A percentile compares a stretch with the other conserved stretches of the same genome.
phyloP scores from a whole-genome alignment of 2,888 invertebrate species.

The Aleiodes alternator region DNA sequence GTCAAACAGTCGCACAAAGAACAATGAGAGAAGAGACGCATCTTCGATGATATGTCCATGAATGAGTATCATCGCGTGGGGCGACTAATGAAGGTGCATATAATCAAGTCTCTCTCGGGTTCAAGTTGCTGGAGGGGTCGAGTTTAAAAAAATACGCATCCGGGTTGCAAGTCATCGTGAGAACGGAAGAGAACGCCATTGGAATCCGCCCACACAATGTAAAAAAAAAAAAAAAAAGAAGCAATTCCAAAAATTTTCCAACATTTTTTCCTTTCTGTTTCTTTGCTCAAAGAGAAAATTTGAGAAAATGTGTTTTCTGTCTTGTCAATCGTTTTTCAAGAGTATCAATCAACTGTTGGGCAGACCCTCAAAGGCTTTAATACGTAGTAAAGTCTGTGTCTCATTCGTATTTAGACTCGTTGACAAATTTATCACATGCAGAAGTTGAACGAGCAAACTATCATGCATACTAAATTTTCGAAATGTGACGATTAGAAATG shows the following conservation, averaged over 20 bases:
- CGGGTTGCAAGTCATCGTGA: constrained; percentile 43
- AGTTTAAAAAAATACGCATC: constrained; percentile 37
- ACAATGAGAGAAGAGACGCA: constrained; percentile 23
- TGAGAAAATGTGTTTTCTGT: constrained; percentile 9
- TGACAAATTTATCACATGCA: constrained; percentile 40
- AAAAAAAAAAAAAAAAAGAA: neutral
- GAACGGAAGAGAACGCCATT: constrained; percentile 21
- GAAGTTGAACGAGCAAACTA: constrained; percentile 17
- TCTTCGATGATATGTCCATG: constrained; percentile 34
- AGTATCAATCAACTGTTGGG: constrained; percentile 36
- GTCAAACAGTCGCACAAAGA: constrained; percentile 3
- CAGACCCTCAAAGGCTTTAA: constrained; percentile 31
- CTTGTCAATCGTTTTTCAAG: constrained; percentile 42
- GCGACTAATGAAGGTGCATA: constrained; percentile 40
- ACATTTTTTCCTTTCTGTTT: constrained; percentile 10
- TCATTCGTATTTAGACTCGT: constrained; percentile 31
- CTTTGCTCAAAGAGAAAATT: neutral
- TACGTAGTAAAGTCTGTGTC: constrained; percentile 1
- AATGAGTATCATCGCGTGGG: constrained; percentile 34
- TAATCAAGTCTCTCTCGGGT: constrained; percentile 38
- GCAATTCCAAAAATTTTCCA: constrained; percentile 19
- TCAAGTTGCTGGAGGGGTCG: constrained; percentile 31
- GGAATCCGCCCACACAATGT: constrained; percentile 18
- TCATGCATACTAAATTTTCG: neutral
- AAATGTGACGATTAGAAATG: constrained; percentile 27